These are phyloP conservation scores for Corythornis madagascariensis DNA, from an alignment of 2,113 vertebrate species.

Conservation along the genomic window DNA sequence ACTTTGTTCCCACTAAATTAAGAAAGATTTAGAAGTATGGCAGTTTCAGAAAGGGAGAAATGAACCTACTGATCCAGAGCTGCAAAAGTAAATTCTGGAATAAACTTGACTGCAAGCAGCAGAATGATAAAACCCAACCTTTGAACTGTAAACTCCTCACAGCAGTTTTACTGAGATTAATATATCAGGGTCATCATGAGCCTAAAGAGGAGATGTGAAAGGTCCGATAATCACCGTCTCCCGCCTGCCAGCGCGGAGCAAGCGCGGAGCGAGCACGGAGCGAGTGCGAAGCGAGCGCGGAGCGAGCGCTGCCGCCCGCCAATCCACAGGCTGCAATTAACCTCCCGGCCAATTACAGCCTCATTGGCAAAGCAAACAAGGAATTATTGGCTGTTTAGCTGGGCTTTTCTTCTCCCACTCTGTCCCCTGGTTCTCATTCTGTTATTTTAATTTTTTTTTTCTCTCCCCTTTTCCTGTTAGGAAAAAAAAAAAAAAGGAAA, in stretches of 20 bases:
- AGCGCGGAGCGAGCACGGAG: not conserved
- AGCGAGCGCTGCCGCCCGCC: conserved; percentile 76
- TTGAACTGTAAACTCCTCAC: conserved; percentile 45
- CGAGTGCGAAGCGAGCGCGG: conserved; percentile 67
- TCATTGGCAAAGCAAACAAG: conserved; percentile 94
- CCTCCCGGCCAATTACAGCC: conserved; percentile 88
- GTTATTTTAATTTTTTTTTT: not conserved
- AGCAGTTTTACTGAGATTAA: conserved; percentile 65
- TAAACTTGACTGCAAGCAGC: conserved; percentile 19
- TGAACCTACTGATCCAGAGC: conserved; percentile 51
- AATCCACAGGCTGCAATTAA: conserved; percentile 81
- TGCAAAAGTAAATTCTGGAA: conserved; percentile 54
- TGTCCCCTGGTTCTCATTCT: conserved; percentile 73
- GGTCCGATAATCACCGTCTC: conserved; percentile 62
- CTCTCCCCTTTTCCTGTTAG: conserved; percentile 72
- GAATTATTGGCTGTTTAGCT: conserved; percentile 89
- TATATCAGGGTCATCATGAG: conserved; percentile 61
- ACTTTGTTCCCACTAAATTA: conserved; percentile 18
- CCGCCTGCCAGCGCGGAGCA: conserved; percentile 68
- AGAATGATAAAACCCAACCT: conserved; percentile 26
- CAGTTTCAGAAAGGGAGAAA: conserved; percentile 56
- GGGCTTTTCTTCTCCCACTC: conserved; percentile 77
- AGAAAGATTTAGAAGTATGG: conserved; percentile 48
- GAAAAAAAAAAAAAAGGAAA: not conserved
- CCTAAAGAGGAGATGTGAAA: conserved; percentile 49